Evolutionary conservation across 2,797 vertebrate species (phyloP).

Genomic region (Thamnophis elegans): DNA sequence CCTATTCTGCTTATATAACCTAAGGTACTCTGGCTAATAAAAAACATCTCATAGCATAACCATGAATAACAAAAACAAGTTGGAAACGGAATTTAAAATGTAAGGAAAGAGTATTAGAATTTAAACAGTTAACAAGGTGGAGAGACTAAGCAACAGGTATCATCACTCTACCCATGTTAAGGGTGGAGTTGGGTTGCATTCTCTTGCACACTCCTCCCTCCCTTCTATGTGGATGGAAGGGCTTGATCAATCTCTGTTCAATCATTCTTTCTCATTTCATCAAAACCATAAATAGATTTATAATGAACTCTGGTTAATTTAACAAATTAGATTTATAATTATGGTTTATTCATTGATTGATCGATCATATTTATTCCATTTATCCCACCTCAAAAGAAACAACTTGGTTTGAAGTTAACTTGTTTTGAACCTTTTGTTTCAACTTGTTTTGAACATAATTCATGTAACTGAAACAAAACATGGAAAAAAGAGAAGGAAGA

Average conservation of each 20-base stretch:
- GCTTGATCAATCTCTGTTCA: neutral
- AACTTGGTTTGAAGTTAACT: neutral
- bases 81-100: neutral
- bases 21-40: neutral
- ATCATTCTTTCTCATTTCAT: neutral
- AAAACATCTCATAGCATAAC: neutral
- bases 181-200: no score
- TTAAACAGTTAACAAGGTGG: neutral
- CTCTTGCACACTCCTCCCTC: neutral
- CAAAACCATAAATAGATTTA: neutral
- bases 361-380: neutral
- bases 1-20: neutral
- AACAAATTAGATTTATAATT: neutral
- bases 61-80: neutral
- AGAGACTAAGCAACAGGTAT: neutral
- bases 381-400: neutral
- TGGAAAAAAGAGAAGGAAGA: neutral
- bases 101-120: neutral
- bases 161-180: neutral
- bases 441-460: neutral
- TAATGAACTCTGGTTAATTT: neutral
- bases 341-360: neutral
- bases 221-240: neutral
- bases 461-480: neutral
- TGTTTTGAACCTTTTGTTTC: neutral